Percentiles rank a stretch among this genome's conserved stretches.
These are phyloP conservation scores for Amazona guildingii DNA, from an alignment of 2,113 vertebrate genomes.

Conservation along the genomic window DNA sequence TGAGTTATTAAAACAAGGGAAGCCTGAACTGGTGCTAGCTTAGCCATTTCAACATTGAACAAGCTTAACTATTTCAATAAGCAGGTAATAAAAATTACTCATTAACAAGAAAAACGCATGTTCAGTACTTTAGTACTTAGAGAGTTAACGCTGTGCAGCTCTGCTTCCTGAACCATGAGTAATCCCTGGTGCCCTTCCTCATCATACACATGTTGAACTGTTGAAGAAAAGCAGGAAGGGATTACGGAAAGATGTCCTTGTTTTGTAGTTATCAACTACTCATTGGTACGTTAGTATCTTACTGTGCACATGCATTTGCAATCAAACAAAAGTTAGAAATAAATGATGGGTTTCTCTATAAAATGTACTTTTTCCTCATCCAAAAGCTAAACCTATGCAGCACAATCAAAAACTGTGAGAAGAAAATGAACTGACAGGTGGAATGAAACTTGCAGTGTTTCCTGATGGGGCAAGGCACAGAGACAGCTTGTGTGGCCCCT, in stretches of 20 bases:
- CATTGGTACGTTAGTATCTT: background rate
- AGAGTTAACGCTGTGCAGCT: background rate
- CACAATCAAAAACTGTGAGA: background rate
- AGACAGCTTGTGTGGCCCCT: background rate
- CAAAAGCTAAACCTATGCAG: background rate
- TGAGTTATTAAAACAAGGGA: background rate
- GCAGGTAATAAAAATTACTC: background rate
- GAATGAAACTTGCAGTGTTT: background rate
- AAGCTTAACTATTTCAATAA: background rate
- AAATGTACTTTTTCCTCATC: background rate
- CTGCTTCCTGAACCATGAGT: background rate
- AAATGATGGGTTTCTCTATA: background rate
- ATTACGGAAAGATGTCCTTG: background rate
- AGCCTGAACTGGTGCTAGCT: background rate
- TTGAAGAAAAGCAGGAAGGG: background rate
- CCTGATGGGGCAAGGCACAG: background rate
- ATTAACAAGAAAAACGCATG: background rate
- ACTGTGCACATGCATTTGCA: fast-evolving
- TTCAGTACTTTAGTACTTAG: background rate
- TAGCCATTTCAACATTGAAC: background rate
- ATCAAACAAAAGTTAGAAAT: background rate
- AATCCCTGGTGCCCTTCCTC: background rate
- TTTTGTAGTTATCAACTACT: background rate
- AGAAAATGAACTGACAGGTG: background rate
- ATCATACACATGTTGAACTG: background rate